These are phyloP conservation scores for Macrotus californicus DNA, from an alignment of 2,113 vertebrate species.

Conservation along the genomic window DNA sequence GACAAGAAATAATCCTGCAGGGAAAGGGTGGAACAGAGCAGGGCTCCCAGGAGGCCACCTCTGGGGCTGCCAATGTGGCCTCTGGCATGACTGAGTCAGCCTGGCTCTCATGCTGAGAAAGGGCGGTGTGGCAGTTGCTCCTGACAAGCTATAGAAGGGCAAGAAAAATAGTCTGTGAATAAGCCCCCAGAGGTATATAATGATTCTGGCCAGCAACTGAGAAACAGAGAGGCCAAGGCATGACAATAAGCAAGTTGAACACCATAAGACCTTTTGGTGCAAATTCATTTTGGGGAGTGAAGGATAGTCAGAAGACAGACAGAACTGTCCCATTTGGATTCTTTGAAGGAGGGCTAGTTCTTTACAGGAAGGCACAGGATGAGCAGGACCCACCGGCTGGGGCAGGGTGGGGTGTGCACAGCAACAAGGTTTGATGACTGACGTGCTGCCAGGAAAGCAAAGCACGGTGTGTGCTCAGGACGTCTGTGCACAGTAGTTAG, in stretches of 20 bases:
- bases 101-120: constrained; percentile 36
- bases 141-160: neutral
- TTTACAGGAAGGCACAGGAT: neutral
- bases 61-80: neutral
- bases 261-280: neutral
- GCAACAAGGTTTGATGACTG: neutral
- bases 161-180: neutral
- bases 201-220: neutral
- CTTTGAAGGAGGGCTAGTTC: neutral
- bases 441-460: neutral
- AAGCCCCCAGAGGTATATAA: fast-evolving
- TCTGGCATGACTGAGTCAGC: neutral
- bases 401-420: neutral
- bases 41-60: neutral
- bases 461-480: fast-evolving
- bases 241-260: neutral
- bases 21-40: neutral
- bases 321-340: neutral
- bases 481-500: neutral
- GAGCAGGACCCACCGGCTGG: neutral
- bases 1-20: neutral
- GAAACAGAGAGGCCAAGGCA: neutral
- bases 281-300: neutral
- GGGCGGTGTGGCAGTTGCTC: constrained; percentile 44
- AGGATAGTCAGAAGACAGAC: neutral